Conservation (phyloP, 2,888 invertebrate species). For the Magallana nippona region DNA sequence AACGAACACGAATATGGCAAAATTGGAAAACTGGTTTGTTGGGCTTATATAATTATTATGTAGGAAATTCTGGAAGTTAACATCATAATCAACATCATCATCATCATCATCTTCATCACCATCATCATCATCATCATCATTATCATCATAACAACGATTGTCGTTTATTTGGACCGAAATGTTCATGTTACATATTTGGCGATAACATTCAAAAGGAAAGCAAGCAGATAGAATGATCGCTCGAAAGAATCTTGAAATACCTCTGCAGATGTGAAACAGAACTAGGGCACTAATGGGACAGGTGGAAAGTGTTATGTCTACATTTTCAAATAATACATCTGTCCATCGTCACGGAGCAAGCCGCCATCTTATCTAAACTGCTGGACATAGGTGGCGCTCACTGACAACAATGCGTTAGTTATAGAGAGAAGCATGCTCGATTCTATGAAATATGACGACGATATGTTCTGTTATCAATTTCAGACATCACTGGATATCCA, state of each 20-base stretch:
- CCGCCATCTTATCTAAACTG: background rate
- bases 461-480: background rate
- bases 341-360: slow-evolving; percentile 31
- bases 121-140: no score
- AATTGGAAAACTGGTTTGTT: no score
- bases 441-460: slow-evolving; percentile 32
- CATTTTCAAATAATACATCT: slow-evolving; percentile 31
- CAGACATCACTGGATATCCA: slow-evolving; percentile 28
- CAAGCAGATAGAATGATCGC: background rate
- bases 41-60: no score
- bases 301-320: slow-evolving; percentile 26
- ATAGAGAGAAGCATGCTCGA: background rate
- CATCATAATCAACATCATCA: no score
- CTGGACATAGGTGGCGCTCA: slow-evolving; percentile 26
- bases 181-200: no score
- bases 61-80: no score
- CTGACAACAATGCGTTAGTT: slow-evolving; percentile 25
- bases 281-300: slow-evolving; percentile 24
- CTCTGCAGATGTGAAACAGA: background rate
- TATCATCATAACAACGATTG: no score
- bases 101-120: no score
- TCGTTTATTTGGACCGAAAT: no score
- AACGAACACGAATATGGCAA: no score
- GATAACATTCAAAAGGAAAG: no score
- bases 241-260: background rate